Conservation (phyloP, 2,888 invertebrate species). For the Cantharis flavilabris region DNA sequence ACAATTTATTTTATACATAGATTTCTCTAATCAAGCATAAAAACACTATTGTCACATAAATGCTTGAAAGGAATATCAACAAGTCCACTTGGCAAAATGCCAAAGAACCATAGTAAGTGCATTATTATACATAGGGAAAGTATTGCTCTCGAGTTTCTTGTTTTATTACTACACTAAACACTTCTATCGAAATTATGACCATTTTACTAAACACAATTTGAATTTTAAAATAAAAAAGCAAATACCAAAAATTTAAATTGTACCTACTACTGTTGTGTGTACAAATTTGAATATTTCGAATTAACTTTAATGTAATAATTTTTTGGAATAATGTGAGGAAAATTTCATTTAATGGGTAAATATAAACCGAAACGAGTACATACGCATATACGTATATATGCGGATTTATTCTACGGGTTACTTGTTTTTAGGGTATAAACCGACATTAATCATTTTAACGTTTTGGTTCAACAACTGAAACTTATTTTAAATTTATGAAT, state of each 20-base stretch:
- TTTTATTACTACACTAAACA: not conserved
- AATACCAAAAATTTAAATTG: not conserved
- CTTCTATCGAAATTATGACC: not conserved
- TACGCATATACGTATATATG: not conserved
- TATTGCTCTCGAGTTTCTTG: not conserved
- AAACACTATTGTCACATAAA: not conserved
- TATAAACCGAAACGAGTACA: not conserved
- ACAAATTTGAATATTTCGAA: not conserved
- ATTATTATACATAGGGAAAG: constrained; percentile 9
- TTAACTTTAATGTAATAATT: not conserved
- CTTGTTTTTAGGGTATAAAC: constrained; percentile 15
- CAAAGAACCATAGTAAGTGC: constrained; percentile 18
- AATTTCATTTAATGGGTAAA: not conserved
- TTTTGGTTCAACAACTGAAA: constrained; percentile 4
- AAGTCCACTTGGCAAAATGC: constrained; percentile 19
- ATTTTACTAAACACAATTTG: not conserved
- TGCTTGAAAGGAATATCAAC: constrained; percentile 15
- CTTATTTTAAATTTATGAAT: constrained; percentile 5
- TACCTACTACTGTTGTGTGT: not conserved
- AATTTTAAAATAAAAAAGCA: not conserved
- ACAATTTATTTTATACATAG: not conserved
- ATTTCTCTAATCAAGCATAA: not conserved
- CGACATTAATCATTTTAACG: constrained; percentile 18
- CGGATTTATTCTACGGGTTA: constrained; percentile 14
- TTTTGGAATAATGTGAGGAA: not conserved